Conservation (phyloP, 2,888 invertebrate genomes). For the Tetragonisca angustula region DNA sequence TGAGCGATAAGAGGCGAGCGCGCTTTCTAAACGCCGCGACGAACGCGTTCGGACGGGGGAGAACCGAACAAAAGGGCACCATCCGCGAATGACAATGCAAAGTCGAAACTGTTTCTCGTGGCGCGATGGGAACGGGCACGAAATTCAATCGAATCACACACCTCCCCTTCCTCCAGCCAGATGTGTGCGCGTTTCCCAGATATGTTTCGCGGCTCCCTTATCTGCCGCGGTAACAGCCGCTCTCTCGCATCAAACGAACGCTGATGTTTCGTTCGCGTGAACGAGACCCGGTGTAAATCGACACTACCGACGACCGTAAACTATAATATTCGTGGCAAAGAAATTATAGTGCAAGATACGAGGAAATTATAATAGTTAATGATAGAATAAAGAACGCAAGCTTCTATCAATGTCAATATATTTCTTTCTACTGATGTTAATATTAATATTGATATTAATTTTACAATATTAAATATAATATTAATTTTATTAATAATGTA, state of each 20-base stretch:
- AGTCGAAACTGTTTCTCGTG: conserved; percentile 30
- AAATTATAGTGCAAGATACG: too few relatives aligned
- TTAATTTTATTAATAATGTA: too few relatives aligned
- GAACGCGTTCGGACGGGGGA: background rate
- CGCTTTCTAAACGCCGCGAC: conserved; percentile 8
- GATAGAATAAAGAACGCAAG: too few relatives aligned
- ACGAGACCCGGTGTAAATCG: background rate
- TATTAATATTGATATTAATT: too few relatives aligned
- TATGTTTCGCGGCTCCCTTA: conserved; percentile 58
- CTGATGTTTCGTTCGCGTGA: background rate
- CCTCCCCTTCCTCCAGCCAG: background rate
- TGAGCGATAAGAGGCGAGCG: conserved; percentile 12
- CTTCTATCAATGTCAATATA: too few relatives aligned
- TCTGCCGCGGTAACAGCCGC: conserved; percentile 53
- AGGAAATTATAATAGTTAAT: too few relatives aligned
- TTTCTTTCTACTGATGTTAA: too few relatives aligned
- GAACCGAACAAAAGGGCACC: background rate
- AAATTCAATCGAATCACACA: conserved; percentile 40
- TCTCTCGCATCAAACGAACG: conserved; percentile 37
- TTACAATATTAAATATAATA: too few relatives aligned
- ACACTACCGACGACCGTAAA: background rate
- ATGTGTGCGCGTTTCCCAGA: conserved; percentile 64
- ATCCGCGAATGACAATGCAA: background rate
- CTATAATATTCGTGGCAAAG: too few relatives aligned
- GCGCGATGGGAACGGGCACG: conserved; percentile 43